Evolutionary conservation across 2,888 invertebrate species (phyloP).

Genomic region (Macaria liturata): DNA sequence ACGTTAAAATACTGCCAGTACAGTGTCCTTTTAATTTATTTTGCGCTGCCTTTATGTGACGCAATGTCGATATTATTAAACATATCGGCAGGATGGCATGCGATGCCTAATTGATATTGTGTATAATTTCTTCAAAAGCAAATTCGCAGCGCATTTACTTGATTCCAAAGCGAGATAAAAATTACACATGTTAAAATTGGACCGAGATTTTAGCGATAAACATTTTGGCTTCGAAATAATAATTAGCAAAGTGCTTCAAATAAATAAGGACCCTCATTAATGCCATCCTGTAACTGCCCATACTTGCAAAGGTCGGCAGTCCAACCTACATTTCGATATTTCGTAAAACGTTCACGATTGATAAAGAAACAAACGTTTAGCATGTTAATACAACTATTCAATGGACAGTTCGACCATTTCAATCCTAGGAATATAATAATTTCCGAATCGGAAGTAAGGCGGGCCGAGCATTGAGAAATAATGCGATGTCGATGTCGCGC

Average conservation of each 20-base stretch:
- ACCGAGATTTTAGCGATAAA: slow-evolving; percentile 7
- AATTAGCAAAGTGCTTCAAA: slow-evolving; percentile 3
- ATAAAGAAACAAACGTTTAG: slow-evolving; percentile 60
- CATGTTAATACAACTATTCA: slow-evolving; percentile 63
- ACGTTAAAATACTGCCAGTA: slow-evolving; percentile 21
- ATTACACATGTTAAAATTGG: slow-evolving; percentile 11
- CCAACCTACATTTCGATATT: slow-evolving; percentile 58
- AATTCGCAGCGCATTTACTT: slow-evolving; percentile 13
- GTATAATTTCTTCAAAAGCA: slow-evolving; percentile 31
- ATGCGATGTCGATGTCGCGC: slow-evolving; percentile 77
- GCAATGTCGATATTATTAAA: slow-evolving; percentile 37
- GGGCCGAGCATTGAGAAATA: slow-evolving; percentile 75
- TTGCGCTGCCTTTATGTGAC: slow-evolving; percentile 58
- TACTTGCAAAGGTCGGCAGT: slow-evolving; percentile 36
- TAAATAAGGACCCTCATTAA: slow-evolving; percentile 23
- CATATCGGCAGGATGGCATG: slow-evolving; percentile 28
- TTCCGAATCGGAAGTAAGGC: slow-evolving; percentile 83
- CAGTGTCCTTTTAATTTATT: slow-evolving; percentile 56
- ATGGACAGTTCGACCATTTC: slow-evolving; percentile 65
- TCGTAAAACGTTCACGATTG: slow-evolving; percentile 63
- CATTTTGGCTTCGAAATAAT: slow-evolving; percentile 27
- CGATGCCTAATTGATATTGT: slow-evolving; percentile 39
- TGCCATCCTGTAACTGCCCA: neutral
- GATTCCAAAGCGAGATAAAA: slow-evolving; percentile 20
- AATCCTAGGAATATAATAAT: slow-evolving; percentile 75